A percentile compares a stretch with the other conserved stretches of the same genome.
These are phyloP conservation scores for Trissonchulus sp. DNA, from an alignment of 2,888 invertebrate genomes.

Conservation along the genomic window DNA sequence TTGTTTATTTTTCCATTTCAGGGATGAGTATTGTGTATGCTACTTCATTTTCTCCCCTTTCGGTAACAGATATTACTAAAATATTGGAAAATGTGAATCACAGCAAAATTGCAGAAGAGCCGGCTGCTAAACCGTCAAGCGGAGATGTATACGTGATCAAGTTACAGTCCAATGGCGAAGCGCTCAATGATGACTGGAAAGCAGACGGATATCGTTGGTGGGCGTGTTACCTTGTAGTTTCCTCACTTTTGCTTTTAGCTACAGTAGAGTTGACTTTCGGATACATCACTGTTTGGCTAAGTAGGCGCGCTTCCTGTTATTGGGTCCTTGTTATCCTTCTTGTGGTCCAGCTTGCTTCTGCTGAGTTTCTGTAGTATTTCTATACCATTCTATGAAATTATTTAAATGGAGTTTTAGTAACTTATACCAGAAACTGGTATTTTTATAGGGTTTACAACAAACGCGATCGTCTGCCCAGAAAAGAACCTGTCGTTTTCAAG, in stretches of 20 bases:
- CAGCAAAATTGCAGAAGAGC: not conserved
- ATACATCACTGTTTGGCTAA: too few relatives aligned
- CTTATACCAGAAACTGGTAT: too few relatives aligned
- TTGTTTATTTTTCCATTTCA: too few relatives aligned
- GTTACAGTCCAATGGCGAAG: not conserved
- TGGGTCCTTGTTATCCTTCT: too few relatives aligned
- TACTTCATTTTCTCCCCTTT: too few relatives aligned
- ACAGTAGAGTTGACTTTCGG: too few relatives aligned
- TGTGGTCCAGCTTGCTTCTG: too few relatives aligned
- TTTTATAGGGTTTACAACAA: not conserved
- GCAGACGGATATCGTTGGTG: not conserved
- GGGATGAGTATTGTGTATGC: too few relatives aligned
- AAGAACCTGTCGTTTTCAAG: not conserved
- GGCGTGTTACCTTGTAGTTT: too few relatives aligned
- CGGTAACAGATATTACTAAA: not conserved
- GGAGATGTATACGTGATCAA: not conserved
- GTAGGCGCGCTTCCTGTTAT: too few relatives aligned
- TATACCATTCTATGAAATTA: not conserved
- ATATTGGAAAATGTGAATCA: not conserved
- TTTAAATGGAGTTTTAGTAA: not conserved
- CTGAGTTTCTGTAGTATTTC: too few relatives aligned
- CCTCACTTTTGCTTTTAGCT: too few relatives aligned
- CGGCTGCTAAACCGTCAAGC: not conserved
- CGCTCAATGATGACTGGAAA: not conserved
- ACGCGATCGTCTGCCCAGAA: not conserved